These are phyloP conservation scores for Trichechus manatus DNA, from an alignment of 2,113 vertebrate species.

Conservation along the genomic window DNA sequence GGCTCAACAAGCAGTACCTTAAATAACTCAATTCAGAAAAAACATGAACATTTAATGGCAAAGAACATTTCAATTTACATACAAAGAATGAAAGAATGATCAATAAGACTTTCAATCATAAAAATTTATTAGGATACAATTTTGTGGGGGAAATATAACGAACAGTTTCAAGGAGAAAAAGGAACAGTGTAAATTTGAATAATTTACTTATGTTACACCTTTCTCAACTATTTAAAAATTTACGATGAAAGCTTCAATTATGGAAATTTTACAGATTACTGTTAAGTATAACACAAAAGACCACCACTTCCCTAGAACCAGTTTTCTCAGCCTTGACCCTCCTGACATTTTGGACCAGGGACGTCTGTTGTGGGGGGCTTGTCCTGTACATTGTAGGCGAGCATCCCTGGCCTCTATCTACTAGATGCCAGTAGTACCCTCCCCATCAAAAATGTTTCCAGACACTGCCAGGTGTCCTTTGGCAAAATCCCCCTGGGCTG, in stretches of 20 bases:
- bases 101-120: not conserved
- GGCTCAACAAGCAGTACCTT: not conserved
- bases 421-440: not conserved
- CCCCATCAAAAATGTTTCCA: not conserved
- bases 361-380: not conserved
- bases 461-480: not conserved
- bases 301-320: not conserved
- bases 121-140: conserved; percentile 50
- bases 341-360: not conserved
- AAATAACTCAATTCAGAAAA: not conserved
- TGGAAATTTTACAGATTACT: not conserved
- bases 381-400: not conserved
- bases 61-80: conserved; percentile 23
- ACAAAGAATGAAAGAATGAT: not conserved
- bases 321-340: not conserved
- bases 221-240: not conserved
- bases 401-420: not conserved
- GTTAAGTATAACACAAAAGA: not conserved
- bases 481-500: not conserved
- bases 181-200: not conserved
- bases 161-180: not conserved
- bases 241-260: conserved; percentile 10
- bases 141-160: not conserved
- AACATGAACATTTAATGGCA: not conserved
- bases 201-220: not conserved